Evolutionary conservation across 1,140 invertebrate genomes (phyloP), one percentile per base, ranked within the genome.

Genomic region (Ceratina australensis): DNA sequence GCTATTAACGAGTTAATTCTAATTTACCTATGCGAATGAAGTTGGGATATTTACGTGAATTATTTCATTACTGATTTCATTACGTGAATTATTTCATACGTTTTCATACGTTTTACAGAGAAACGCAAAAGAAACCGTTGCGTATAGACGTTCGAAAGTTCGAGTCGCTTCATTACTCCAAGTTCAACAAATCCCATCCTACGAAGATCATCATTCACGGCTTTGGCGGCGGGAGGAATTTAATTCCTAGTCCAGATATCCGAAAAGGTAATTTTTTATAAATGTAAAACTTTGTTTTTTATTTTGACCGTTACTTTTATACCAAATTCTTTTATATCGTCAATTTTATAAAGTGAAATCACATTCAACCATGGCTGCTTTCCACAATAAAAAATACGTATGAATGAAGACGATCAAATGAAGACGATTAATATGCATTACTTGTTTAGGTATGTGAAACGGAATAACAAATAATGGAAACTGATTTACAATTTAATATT

Each of bases 131-230:
- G 80, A 92, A 94, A 86, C 96, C 95, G 5, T 94, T 95, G 69
- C 90, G 96, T 5, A 81, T 97, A 60, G 94, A 97, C 86, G 95
- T 96, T 1, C 92, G 94, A 8, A 94, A 95, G 76, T 92, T 93
- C 50, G 93, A 95, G 42, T 96, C 96, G 0, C 88, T 97, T 20
- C 94, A 94, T 75, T 93, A 93, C 49, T 95, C 95, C 0, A 94
- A 93, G 76, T 97, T 96, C 87, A 95, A 97, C 89, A 93, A 93
- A 0, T 93, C 92, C 0, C 94, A 97, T 90, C 95, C 95, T 0
- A 96, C 95, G 0, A 97, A 97, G 92, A 94, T 97, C 10, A 94
- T 97, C 16, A 96, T 97, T 18, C 96, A 97, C 87, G 96, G 96
- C 18, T 97, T 97, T 84, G 96, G 96, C 0, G 96, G 96, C 0